Base-by-base conservation (phyloP, 2,888 invertebrate genomes). In the Antheraea assamensis region DNA sequence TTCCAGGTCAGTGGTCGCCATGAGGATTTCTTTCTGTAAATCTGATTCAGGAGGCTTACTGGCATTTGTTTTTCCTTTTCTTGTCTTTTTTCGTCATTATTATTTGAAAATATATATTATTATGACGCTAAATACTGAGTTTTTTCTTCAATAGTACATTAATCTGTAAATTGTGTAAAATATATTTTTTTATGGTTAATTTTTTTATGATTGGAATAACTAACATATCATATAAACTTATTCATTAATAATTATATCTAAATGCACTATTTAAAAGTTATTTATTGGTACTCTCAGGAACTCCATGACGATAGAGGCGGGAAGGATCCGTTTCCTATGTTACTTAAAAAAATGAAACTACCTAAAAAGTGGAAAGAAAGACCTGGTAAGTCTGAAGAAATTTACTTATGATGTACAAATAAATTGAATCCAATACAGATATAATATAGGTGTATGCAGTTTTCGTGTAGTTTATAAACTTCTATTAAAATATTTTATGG, bases 291-390 rank as follows among this genome's bases (percentile, higher is more conserved):
- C 77, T 78, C 78, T 78, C 73, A 94, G 94, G 97, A 98, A 90
- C 92, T 97, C 19, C 96, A 96, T 82, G 95, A 95, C 74, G 95
- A 95, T 24, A 97, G 96, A 84, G 96, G 96, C 77, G 98, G 98
- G 0, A 95, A 97, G 77, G 97, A 98, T 88, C 97, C 97, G 0
- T 97, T 96, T 86, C 96, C 97, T 1, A 89, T 97, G 77, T 92
- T 98, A 42, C 94, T 98, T 72, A 96, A 96, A 82, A 96, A 97
- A 89, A 97, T 95, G 72, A 97, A 97, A 90, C 92, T 98, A 35
- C 97, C 97, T 0, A 97, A 97, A 89, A 95, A 96, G 83, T 96
- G 96, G 96, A 96, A 95, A 78, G 95, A 96, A 83, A 86, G 95
- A 77, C 95, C 96, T n/a, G 89, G 95, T 91, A 83, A 87, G 81